Percentiles rank a stretch among this genome's conserved stretches.
phyloP scores from a whole-genome alignment of 92 coral and sea anemone genomes.

The Nematostella vectensis region DNA sequence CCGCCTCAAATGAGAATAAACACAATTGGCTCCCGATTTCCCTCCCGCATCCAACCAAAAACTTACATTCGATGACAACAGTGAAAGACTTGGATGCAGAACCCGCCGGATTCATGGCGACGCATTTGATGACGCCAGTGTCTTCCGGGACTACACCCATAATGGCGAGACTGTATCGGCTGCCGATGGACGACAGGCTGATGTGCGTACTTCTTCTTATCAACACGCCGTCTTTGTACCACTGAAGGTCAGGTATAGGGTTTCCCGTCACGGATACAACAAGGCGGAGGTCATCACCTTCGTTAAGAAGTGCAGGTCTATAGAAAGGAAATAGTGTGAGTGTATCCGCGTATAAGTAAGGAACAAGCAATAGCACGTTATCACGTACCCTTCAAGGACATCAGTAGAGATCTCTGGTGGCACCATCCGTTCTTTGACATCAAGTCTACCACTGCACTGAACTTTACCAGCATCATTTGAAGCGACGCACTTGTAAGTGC shows the following conservation, averaged over 20 bases:
- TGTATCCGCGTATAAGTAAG: no score
- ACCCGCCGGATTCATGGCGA: slow-evolving; percentile 82
- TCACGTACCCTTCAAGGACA: slow-evolving; percentile 54
- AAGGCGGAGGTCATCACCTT: slow-evolving; percentile 73
- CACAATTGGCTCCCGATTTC: no score
- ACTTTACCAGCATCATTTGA: slow-evolving; percentile 73
- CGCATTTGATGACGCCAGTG: slow-evolving; percentile 86
- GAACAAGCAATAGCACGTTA: no score
- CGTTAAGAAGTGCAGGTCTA: slow-evolving; percentile 56
- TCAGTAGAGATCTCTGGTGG: slow-evolving; percentile 72
- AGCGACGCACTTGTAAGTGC: slow-evolving; percentile 77
- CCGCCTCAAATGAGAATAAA: not conserved
- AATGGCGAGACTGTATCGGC: slow-evolving; percentile 49
- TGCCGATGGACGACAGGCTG: slow-evolving; percentile 57
- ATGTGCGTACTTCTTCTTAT: slow-evolving; percentile 59
- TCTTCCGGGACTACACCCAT: slow-evolving; percentile 57
- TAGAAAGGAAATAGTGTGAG: no score
- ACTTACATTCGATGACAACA: slow-evolving; percentile 77
- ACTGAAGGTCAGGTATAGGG: slow-evolving; percentile 81
- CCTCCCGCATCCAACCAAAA: no score
- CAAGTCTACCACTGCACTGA: slow-evolving; percentile 74
- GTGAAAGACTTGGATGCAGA: slow-evolving; percentile 60
- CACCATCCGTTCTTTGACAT: slow-evolving; percentile 57
- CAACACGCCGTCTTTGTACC: slow-evolving; percentile 85
- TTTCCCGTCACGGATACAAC: slow-evolving; percentile 63